Evolutionary conservation across 2,888 invertebrate genomes (phyloP), one percentile per base, ranked within the genome.

Genomic region (Leptinotarsa haldemani): DNA sequence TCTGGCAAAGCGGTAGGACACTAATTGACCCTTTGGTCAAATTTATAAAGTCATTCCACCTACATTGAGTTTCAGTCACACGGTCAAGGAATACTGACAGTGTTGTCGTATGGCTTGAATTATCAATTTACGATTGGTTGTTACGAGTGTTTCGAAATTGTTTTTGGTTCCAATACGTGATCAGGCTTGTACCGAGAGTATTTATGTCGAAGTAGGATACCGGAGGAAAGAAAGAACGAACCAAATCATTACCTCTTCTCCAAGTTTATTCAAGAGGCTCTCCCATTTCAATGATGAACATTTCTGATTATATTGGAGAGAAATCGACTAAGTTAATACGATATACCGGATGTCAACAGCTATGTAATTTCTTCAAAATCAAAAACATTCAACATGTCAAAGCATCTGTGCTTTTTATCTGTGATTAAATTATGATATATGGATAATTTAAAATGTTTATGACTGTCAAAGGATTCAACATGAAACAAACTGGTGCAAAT

Each of bases 11-110:
- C 58, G 63, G 76, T 73, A 75, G 72, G 77, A 78, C 76, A 77
- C 69, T 79, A 80, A 79, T 78, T 79, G 80, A 80, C 77, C 78
- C 73, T 65, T 69, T 70, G 74, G 75, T 74, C 71, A 30, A 71
- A 74, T 74, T 74, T 74, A 74, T 74, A 74, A 74, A 74, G 74
- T 71, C 69, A 74, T 74, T 74, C 71, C 74, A 74, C 74, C 74
- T 65, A 74, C 74, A 67, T 70, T 58, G 50, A 61, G 61, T 67
- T 53, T 52, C 66, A 66, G 66, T 70, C 73, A 74, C 63, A 63
- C 66, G 66, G 70, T 70, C 65, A 46, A 61, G 46, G n/a, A 25
- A 66, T 71, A 68, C 67, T 65, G 13, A 48, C 68, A 46, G 68
- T 56, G 68, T 68, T 68, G 68, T 68, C 68, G 56, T 20, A 68